phyloP scores from a whole-genome alignment of 2,113 vertebrate genomes.

The Hippocampus zosterae region DNA sequence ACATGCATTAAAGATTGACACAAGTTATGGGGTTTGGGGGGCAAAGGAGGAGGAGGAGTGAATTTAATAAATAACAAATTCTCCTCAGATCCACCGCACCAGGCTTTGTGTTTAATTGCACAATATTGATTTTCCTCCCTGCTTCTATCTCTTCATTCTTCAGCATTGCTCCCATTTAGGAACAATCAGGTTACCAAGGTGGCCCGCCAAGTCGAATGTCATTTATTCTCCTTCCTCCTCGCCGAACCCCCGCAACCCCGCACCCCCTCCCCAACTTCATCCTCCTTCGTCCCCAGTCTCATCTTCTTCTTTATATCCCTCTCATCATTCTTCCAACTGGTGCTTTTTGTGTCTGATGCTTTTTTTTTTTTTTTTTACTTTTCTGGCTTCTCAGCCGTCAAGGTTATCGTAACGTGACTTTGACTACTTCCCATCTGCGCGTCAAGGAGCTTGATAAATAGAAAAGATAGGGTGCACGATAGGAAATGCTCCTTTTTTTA shows the following conservation, averaged over 20 bases:
- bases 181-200: slow-evolving; percentile 70
- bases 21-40: slow-evolving; percentile 41
- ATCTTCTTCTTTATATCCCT: slow-evolving; percentile 5
- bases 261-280: not conserved
- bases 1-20: slow-evolving; percentile 56
- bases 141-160: slow-evolving; percentile 50
- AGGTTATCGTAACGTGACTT: slow-evolving; percentile 44
- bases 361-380: not conserved
- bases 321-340: slow-evolving; percentile 9
- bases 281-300: not conserved
- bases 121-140: slow-evolving; percentile 72
- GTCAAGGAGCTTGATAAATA: slow-evolving; percentile 22
- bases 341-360: slow-evolving; percentile 31
- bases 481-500: slow-evolving; percentile 12
- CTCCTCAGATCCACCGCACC: slow-evolving; percentile 60
- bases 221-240: slow-evolving; percentile 40
- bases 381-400: slow-evolving; percentile 16
- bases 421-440: slow-evolving; percentile 19
- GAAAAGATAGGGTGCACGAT: slow-evolving; percentile 14
- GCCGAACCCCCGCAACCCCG: not conserved
- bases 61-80: slow-evolving; percentile 74
- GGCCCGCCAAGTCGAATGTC: slow-evolving; percentile 56
- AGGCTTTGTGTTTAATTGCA: slow-evolving; percentile 74
- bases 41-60: slow-evolving; percentile 50
- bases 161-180: slow-evolving; percentile 66